Conservation (phyloP, 1,140 invertebrate genomes). For the Pseudomyrmex concolor region DNA sequence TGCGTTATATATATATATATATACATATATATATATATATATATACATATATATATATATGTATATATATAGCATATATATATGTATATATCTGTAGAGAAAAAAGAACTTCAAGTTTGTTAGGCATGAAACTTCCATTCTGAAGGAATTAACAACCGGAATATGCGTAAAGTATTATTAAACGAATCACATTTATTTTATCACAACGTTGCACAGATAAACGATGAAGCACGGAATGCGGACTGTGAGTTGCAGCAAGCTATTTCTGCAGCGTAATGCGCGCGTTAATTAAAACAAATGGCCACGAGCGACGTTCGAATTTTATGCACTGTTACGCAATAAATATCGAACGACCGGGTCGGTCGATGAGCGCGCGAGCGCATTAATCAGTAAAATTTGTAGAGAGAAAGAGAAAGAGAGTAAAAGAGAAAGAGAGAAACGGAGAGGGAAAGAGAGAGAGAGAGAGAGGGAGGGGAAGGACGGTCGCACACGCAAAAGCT, state of each 20-base stretch:
- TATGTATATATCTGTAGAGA: background rate
- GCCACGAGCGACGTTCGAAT: conserved; percentile 28
- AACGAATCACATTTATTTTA: conserved; percentile 1
- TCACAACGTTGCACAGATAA: background rate
- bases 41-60: too few species aligned
- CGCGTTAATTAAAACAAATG: conserved; percentile 55
- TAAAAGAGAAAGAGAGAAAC: too few species aligned
- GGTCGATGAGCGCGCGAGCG: conserved; percentile 1
- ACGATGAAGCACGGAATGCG: background rate
- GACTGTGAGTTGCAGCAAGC: conserved; percentile 14
- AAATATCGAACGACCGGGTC: conserved; percentile 25
- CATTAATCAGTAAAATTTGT: conserved; percentile 42
- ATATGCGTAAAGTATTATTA: conserved; percentile 1
- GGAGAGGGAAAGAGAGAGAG: too few species aligned
- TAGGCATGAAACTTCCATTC: background rate
- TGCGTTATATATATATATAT: too few species aligned
- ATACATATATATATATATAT: too few species aligned
- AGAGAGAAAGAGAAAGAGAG: background rate
- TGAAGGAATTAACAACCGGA: background rate
- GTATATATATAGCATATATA: too few species aligned
- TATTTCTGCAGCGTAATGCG: conserved; percentile 39
- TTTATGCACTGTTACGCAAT: conserved; percentile 43
- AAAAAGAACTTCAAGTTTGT: background rate
- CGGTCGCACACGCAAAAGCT: conserved; percentile 5
- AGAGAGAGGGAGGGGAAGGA: background rate